phyloP scores from a whole-genome alignment of 2,113 vertebrate genomes.

The Nestor notabilis region DNA sequence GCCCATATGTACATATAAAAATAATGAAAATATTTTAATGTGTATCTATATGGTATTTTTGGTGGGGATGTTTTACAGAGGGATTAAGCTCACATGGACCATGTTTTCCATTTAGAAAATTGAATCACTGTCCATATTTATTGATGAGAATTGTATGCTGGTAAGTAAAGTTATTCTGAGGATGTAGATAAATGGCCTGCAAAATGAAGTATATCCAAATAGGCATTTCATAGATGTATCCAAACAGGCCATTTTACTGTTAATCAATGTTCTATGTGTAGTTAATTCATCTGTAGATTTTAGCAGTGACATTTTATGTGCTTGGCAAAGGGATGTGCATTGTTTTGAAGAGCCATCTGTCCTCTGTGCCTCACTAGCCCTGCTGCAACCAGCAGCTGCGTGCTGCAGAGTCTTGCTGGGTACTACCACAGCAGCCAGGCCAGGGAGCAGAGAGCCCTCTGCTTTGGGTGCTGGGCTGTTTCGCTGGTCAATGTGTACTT shows the following conservation, averaged over 20 bases:
- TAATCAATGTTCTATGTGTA: neutral
- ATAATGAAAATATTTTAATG: neutral
- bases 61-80: neutral
- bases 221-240: neutral
- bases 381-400: neutral
- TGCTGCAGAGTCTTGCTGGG: neutral
- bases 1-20: neutral
- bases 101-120: neutral
- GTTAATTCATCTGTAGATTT: neutral
- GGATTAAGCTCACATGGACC: accelerated
- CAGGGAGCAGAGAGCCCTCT: neutral
- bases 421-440: neutral
- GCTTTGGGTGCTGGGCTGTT: neutral
- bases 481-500: accelerated
- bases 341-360: neutral
- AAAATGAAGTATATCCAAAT: neutral
- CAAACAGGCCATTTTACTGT: neutral
- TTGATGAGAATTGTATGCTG: neutral
- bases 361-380: neutral
- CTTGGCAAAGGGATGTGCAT: neutral
- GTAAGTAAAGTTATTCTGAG: neutral
- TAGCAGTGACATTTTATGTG: neutral
- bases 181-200: neutral
- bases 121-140: neutral
- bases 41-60: neutral